Evolutionary conservation across 2,888 invertebrate genomes (phyloP), one percentile per base, ranked within the genome.

Genomic region (Dugesia japonica): DNA sequence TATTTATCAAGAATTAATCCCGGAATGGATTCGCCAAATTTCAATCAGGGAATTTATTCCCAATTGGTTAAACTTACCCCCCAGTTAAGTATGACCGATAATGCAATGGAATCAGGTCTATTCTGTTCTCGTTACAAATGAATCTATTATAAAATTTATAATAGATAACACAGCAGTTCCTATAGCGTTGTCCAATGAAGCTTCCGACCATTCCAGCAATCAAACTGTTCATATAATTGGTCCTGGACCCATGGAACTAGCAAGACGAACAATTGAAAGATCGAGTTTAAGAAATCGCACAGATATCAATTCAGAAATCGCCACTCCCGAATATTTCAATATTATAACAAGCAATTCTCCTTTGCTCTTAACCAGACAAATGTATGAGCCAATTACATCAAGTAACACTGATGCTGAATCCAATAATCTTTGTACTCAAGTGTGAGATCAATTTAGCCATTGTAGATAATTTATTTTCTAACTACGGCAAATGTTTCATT

Each of bases 1-100:
- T 56, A 20, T 56, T 56, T 56, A 56, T 56, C 56, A 23, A 56
- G 56, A 56, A 56, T 56, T n/a, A 56, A 56, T 56, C 56, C 56
- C 23, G 56, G 56, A 4, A 56, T 56, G 56, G 56, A 56, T 56
- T 56, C 56, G 7, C 56, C 56, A 23, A 56, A 56, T 56, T 56
- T 56, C 17, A 56, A n/a, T n/a, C 56, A 56, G 17, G 56, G 56
- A n/a, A 56, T 56, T n/a, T 56, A 56, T 56, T 56, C 56, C 56
- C 56, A 56, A n/a, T n/a, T 56, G 56, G 56, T 56, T 4, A 56
- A 56, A n/a, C 56, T 56, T 7, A 56, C 56, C 56, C 56, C 56
- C 4, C 56, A 56, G n/a, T 56, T 56, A 56, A 56, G 56, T 56
- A 4, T 56, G 56, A 4, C 56, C 4, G 56, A 56, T n/a, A 56